Evolutionary conservation across 1,140 invertebrate genomes (phyloP).

Genomic region (Cotesia typhae): DNA sequence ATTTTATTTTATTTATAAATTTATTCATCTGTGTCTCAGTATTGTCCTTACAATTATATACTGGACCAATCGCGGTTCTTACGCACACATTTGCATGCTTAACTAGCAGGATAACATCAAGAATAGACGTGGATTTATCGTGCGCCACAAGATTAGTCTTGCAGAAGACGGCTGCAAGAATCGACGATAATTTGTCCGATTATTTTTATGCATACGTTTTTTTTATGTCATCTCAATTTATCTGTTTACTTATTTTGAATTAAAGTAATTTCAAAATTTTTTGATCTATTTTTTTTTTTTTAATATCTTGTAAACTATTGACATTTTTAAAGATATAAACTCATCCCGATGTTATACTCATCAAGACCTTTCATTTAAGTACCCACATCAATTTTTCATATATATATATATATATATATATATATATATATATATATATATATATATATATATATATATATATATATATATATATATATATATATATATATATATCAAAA

Average conservation of each 20-base stretch:
- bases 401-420: too few species aligned
- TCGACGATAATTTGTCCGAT: constrained; percentile 39
- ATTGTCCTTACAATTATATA: constrained; percentile 12
- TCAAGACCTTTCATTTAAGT: too few species aligned
- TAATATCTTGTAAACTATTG: too few species aligned
- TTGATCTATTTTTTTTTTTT: too few species aligned
- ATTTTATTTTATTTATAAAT: too few species aligned
- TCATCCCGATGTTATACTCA: too few species aligned
- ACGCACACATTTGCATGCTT: not conserved
- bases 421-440: too few species aligned
- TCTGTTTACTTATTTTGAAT: not conserved
- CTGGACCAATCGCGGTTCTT: constrained; percentile 2
- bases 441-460: too few species aligned
- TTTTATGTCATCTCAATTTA: constrained; percentile 34
- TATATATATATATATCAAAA: too few species aligned
- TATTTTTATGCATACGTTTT: constrained; percentile 40
- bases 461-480: too few species aligned
- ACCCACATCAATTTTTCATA: too few species aligned
- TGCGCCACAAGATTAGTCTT: constrained; percentile 33
- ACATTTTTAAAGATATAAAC: too few species aligned
- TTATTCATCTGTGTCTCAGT: not conserved
- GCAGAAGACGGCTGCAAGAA: not conserved
- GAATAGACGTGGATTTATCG: constrained; percentile 49
- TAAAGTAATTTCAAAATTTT: not conserved
- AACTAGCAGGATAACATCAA: constrained; percentile 37